Evolutionary conservation across 2,113 vertebrate species (phyloP), one percentile per base, ranked within the genome.

Genomic region (Passer montanus): DNA sequence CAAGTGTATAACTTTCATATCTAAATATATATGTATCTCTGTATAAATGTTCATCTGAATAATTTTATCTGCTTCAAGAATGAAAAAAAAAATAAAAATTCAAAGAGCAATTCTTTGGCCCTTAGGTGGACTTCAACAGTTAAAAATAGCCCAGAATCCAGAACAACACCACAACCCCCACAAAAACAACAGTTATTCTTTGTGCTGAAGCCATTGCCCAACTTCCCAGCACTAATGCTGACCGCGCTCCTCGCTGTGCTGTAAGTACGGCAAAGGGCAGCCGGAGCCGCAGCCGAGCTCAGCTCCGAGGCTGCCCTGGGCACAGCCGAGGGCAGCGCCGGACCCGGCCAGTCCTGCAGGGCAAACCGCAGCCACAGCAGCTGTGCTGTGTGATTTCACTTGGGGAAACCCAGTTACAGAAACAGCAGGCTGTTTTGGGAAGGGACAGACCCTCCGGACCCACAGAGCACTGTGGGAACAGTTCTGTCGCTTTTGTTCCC

Each of bases 241-340:
- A 44, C 83, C 85, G 69, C 7, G 55, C 60, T 58, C 70, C 80
- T 62, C 2, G 50, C 82, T 39, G 75, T 19, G 70, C 93, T 87
- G 20, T n/a, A 80, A 94, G 81, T 63, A 6, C 3, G 56, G 23
- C 87, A 96, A 96, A 96, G 96, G 95, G 92, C 85, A 95, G 94
- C 27, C 76, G 11, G 23, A 82, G 84, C 62, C 56, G 24, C 79
- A 28, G 87, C 20, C 63, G 15, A 9, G 8, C 13, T 18, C 35
- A 77, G 92, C 93, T 37, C 49, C 8, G 81, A 26, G 2, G 5
- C 43, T 13, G 58, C 23, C 16, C 4, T 0, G 4, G 27, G 55
- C 77, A 64, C 78, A n/a, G 67, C 52, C 44, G 1, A 20, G 55
- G 50, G 31, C 87, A 81, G 9, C 0, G 3, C 70, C 15, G 74